phyloP scores from a whole-genome alignment of 2,888 invertebrate genomes.

The Dasysyrphus tricinctus region DNA sequence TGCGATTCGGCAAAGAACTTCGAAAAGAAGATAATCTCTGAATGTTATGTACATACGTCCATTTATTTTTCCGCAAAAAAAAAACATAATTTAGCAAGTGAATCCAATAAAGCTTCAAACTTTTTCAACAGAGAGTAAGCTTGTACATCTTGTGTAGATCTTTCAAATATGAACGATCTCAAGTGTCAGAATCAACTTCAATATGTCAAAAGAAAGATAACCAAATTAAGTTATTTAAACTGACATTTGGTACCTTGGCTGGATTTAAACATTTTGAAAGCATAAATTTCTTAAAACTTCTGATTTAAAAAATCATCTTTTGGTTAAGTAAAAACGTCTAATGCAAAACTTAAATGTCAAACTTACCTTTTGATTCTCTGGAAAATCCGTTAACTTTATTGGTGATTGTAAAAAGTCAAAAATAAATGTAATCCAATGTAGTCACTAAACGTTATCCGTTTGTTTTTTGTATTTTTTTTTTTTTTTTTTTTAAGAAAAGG shows the following conservation, averaged over 20 bases:
- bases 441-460: slow-evolving; percentile 55
- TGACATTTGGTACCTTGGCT: background rate
- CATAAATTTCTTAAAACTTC: background rate
- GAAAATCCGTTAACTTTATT: slow-evolving; percentile 16
- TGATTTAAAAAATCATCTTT: background rate
- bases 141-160: background rate
- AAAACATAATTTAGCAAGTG: background rate
- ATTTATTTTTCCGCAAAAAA: too few relatives aligned
- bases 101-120: too few relatives aligned
- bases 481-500: background rate
- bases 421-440: slow-evolving; percentile 57
- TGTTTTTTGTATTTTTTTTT: background rate
- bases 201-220: background rate
- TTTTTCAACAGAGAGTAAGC: background rate
- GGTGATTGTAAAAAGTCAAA: slow-evolving; percentile 9
- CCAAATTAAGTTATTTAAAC: background rate
- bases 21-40: background rate
- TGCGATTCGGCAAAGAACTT: background rate
- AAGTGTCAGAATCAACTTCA: background rate
- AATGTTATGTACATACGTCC: background rate
- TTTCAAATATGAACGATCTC: background rate
- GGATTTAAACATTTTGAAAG: background rate
- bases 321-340: background rate
- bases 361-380: slow-evolving; percentile 11
- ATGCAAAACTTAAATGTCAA: slow-evolving; percentile 17